Evolutionary conservation across 1,140 invertebrate species (phyloP).

Genomic region (Akabosia matsudoensis): DNA sequence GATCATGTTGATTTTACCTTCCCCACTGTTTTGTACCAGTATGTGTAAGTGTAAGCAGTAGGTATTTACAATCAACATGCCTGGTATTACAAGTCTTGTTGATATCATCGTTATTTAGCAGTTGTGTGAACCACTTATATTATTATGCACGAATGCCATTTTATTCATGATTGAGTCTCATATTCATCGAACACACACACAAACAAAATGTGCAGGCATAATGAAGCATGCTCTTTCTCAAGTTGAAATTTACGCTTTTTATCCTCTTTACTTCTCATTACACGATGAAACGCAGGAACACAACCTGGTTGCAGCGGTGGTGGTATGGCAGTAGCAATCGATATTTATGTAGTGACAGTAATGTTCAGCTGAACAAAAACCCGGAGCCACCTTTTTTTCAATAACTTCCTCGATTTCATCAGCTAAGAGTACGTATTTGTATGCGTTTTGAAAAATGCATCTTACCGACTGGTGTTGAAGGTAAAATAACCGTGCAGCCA

Average conservation of each 20-base stretch:
- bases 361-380: slow-evolving; percentile 19
- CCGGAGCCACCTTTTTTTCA: slow-evolving; percentile 22
- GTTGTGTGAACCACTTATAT: neutral
- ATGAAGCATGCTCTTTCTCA: too few species aligned
- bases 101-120: neutral
- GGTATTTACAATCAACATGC: too few species aligned
- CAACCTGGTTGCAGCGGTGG: neutral
- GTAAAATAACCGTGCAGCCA: neutral
- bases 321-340: too few species aligned
- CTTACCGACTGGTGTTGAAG: neutral
- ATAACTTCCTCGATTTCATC: neutral
- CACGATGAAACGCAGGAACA: slow-evolving; percentile 4
- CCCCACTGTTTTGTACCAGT: neutral
- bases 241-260: neutral
- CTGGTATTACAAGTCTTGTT: neutral
- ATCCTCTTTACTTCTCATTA: slow-evolving; percentile 2
- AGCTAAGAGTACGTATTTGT: too few species aligned
- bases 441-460: too few species aligned
- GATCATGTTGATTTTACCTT: neutral
- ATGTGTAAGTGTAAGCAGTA: neutral
- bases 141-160: slow-evolving; percentile 10
- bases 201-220: neutral
- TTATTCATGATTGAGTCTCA: slow-evolving; percentile 11
- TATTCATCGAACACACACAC: neutral
- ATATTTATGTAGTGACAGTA: neutral